phyloP scores from a whole-genome alignment of 2,113 vertebrate species.

The Pteropus alecto region DNA sequence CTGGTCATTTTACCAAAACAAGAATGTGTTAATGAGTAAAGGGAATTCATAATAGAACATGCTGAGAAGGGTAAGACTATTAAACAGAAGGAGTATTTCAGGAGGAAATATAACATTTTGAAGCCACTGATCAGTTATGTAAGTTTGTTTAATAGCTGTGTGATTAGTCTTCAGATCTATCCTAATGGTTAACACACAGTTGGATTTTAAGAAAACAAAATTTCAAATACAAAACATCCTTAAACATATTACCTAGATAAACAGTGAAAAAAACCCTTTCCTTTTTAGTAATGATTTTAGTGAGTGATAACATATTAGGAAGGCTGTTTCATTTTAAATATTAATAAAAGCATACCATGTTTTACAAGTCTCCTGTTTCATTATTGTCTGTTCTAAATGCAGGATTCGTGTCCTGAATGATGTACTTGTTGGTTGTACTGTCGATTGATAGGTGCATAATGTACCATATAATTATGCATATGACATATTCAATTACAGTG shows the following conservation, averaged over 20 bases:
- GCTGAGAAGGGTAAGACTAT: neutral
- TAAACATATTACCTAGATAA: neutral
- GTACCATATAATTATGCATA: conserved; percentile 56
- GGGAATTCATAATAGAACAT: neutral
- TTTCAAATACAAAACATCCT: conserved; percentile 1
- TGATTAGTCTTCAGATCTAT: neutral
- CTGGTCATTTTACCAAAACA: neutral
- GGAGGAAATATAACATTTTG: conserved; percentile 1
- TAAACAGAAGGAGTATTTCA: neutral
- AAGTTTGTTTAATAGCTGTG: neutral
- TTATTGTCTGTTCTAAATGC: conserved; percentile 19
- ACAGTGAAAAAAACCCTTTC: neutral
- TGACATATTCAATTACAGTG: conserved; percentile 48
- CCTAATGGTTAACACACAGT: neutral
- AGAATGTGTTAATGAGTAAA: neutral
- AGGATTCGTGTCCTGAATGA: conserved; percentile 11
- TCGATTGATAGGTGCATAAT: conserved; percentile 45
- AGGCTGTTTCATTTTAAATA: neutral
- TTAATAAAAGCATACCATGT: conserved; percentile 20
- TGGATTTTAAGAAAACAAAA: conserved; percentile 4
- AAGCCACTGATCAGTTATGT: neutral
- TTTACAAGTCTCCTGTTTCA: neutral
- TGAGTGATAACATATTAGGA: neutral
- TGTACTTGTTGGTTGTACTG: neutral
- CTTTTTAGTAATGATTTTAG: conserved; percentile 16